These are phyloP conservation scores for Synergus japonicus DNA, from an alignment of 2,888 invertebrate species.

Conservation along the genomic window DNA sequence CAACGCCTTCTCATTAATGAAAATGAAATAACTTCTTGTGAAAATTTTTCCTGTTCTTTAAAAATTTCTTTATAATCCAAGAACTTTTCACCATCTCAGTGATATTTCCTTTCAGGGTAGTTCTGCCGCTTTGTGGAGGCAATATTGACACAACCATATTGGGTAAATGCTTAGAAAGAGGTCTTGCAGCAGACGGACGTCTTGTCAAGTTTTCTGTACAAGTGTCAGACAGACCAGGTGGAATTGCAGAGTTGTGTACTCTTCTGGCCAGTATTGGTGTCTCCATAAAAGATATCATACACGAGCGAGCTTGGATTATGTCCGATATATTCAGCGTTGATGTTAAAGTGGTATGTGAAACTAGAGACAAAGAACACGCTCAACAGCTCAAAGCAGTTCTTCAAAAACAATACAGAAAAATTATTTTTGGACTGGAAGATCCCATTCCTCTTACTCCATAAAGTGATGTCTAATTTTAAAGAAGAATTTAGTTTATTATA, in stretches of 20 bases:
- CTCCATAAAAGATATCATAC: conserved; percentile 96
- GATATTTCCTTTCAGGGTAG: conserved; percentile 82
- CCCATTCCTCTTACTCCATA: conserved; percentile 1
- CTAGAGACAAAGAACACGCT: conserved; percentile 89
- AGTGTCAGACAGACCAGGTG: conserved; percentile 92
- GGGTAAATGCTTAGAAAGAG: conserved; percentile 92
- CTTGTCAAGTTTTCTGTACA: conserved; percentile 87
- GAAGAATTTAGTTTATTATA: background rate
- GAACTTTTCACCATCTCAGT: background rate
- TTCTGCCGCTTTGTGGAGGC: conserved; percentile 90
- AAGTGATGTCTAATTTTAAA: background rate
- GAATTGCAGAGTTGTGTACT: conserved; percentile 90
- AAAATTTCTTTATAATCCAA: background rate
- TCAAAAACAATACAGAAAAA: conserved; percentile 79
- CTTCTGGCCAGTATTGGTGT: conserved; percentile 88
- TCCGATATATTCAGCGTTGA: conserved; percentile 91
- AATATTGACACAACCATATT: conserved; percentile 95
- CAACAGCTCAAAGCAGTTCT: conserved; percentile 81
- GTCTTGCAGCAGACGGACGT: conserved; percentile 91
- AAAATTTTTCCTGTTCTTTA: too few relatives aligned
- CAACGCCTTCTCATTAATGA: too few relatives aligned
- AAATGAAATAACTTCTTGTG: too few relatives aligned
- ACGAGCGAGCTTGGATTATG: conserved; percentile 96
- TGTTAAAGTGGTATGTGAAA: conserved; percentile 94
- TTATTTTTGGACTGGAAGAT: conserved; percentile 76